Evolutionary conservation across 2,113 vertebrate genomes (phyloP).

Genomic region (Phrynosoma blainvillii): DNA sequence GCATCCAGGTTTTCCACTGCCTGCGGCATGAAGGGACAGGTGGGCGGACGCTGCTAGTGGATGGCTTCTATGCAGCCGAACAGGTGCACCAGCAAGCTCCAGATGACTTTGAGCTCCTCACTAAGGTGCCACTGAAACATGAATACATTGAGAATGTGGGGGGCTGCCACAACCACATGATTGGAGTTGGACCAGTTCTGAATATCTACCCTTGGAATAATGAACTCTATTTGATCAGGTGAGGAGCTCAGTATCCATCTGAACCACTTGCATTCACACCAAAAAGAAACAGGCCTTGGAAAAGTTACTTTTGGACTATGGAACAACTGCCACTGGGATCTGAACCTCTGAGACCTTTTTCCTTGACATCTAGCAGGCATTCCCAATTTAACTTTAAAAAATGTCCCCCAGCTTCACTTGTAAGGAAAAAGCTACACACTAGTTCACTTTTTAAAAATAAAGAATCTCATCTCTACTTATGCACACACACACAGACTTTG

Average conservation of each 20-base stretch:
- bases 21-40: conserved; percentile 92
- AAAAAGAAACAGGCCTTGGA: neutral
- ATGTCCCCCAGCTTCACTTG: neutral
- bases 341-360: neutral
- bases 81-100: conserved; percentile 77
- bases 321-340: neutral
- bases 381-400: neutral
- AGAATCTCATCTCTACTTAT: no score
- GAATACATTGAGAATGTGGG: conserved; percentile 86
- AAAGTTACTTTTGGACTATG: no score
- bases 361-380: neutral
- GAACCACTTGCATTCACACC: no score
- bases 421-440: neutral
- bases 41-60: conserved; percentile 89
- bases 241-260: accelerated
- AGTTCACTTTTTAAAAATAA: no score
- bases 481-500: neutral
- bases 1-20: conserved; percentile 95
- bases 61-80: conserved; percentile 90
- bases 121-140: conserved; percentile 86
- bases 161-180: conserved; percentile 88
- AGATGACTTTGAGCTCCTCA: conserved; percentile 85
- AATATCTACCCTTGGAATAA: conserved; percentile 93
- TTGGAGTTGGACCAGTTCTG: conserved; percentile 86
- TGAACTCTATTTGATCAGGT: conserved; percentile 92